Evolutionary conservation across 2,888 invertebrate species (phyloP).

Genomic region (Chalcis sispes): DNA sequence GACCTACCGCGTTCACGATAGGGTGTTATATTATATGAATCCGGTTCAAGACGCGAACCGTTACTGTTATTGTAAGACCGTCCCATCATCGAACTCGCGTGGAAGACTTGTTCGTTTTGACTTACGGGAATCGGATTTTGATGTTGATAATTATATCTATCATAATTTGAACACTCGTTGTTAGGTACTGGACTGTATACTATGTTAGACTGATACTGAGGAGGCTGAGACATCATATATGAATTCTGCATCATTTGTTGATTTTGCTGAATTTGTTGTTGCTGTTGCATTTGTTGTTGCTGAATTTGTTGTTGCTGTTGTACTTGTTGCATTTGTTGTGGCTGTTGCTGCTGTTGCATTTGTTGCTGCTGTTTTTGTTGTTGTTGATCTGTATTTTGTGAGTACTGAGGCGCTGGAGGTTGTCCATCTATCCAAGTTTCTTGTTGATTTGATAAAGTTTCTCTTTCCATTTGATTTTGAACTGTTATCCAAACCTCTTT

Average conservation of each 20-base stretch:
- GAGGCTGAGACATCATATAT: constrained; percentile 62
- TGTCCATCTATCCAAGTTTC: constrained; percentile 72
- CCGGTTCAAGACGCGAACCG: constrained; percentile 59
- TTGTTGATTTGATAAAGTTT: constrained; percentile 74
- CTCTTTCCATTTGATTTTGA: constrained; percentile 79
- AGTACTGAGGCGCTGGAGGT: constrained; percentile 67
- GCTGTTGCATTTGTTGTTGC: constrained; percentile 54
- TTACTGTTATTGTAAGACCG: constrained; percentile 63
- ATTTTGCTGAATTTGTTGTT: constrained; percentile 54
- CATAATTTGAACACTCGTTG: constrained; percentile 62
- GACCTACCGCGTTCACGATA: constrained; percentile 62
- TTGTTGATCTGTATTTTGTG: constrained; percentile 58
- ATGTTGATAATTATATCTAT: constrained; percentile 61
- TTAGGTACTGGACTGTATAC: constrained; percentile 60
- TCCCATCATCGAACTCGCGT: constrained; percentile 58
- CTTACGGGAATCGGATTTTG: constrained; percentile 58
- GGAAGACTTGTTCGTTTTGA: constrained; percentile 65
- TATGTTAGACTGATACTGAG: constrained; percentile 64
- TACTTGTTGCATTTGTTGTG: constrained; percentile 43
- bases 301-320: constrained; percentile 47
- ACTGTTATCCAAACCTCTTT: constrained; percentile 87
- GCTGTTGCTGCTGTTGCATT: constrained; percentile 60
- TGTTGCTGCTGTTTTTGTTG: constrained; percentile 62
- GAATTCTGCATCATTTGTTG: constrained; percentile 56
- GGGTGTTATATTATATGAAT: constrained; percentile 63